These are phyloP conservation scores for Hyperoplus immaculatus DNA, from an alignment of 2,797 vertebrate species.

Conservation along the genomic window DNA sequence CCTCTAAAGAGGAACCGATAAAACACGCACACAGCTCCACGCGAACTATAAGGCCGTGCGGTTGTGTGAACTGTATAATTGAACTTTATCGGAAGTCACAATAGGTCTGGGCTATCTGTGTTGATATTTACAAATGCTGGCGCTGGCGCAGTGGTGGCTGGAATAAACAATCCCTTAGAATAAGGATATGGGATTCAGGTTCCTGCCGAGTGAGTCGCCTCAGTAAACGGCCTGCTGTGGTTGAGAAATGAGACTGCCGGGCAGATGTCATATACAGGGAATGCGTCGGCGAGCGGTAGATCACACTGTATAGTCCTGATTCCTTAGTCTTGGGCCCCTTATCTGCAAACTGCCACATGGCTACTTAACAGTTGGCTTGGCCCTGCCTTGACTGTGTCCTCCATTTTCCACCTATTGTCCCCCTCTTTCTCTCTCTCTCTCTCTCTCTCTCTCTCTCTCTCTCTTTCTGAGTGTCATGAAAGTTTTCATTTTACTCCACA, in stretches of 20 bases:
- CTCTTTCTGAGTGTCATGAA: too few species aligned
- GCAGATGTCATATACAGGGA: slow-evolving; percentile 65
- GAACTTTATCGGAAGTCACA: slow-evolving; percentile 66
- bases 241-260: slow-evolving; percentile 65
- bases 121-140: slow-evolving; percentile 77
- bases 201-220: slow-evolving; percentile 67
- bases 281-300: slow-evolving; percentile 59
- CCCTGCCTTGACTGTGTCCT: slow-evolving; percentile 43
- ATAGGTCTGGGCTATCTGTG: slow-evolving; percentile 67
- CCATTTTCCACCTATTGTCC: slow-evolving; percentile 43
- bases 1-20: slow-evolving; percentile 29
- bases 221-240: slow-evolving; percentile 60
- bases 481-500: neutral
- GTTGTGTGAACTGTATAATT: slow-evolving; percentile 70
- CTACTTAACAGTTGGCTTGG: slow-evolving; percentile 68
- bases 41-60: slow-evolving; percentile 33
- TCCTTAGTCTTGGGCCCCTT: slow-evolving; percentile 74
- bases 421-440: slow-evolving; percentile 10
- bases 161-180: slow-evolving; percentile 69
- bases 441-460: slow-evolving; percentile 10
- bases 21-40: slow-evolving; percentile 26
- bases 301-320: slow-evolving; percentile 76
- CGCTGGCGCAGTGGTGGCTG: slow-evolving; percentile 48
- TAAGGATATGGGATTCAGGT: slow-evolving; percentile 71
- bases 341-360: slow-evolving; percentile 86